phyloP scores from a whole-genome alignment of 2,113 vertebrate species.

The Candoia aspera region DNA sequence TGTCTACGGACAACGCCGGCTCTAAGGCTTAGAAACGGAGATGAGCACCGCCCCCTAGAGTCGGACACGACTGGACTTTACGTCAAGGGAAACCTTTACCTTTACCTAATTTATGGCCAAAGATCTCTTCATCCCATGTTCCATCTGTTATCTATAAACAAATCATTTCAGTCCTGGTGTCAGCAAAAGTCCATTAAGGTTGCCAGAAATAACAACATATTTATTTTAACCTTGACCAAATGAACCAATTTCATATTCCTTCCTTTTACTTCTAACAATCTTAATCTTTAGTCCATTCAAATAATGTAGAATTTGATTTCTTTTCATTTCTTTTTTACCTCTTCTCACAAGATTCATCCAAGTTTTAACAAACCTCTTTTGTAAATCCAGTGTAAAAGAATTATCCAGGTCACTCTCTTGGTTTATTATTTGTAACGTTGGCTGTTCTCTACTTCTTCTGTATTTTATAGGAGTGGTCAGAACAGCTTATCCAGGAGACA shows the following conservation, averaged over 20 bases:
- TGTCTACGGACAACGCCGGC: no score
- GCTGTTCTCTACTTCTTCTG: background rate
- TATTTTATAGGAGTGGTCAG: conserved; percentile 83
- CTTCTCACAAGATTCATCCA: background rate
- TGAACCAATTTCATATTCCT: background rate
- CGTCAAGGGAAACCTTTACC: no score
- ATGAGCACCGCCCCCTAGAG: no score
- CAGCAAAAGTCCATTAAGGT: background rate
- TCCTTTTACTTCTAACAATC: background rate
- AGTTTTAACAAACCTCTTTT: background rate
- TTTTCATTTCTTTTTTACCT: background rate
- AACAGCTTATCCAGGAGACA: conserved; percentile 88
- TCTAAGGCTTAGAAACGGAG: no score
- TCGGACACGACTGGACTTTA: no score
- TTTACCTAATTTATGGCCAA: no score
- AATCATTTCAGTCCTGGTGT: background rate
- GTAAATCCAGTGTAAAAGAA: background rate
- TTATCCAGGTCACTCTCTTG: background rate
- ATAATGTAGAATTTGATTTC: background rate
- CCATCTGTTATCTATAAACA: background rate
- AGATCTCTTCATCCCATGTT: background rate
- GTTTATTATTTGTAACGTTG: background rate
- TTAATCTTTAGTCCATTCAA: background rate
- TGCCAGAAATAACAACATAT: background rate
- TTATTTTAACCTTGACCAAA: background rate